A percentile compares a stretch with the other conserved stretches of the same genome.
Conservation (phyloP, 2,113 vertebrate species). For the Podiceps cristatus region DNA sequence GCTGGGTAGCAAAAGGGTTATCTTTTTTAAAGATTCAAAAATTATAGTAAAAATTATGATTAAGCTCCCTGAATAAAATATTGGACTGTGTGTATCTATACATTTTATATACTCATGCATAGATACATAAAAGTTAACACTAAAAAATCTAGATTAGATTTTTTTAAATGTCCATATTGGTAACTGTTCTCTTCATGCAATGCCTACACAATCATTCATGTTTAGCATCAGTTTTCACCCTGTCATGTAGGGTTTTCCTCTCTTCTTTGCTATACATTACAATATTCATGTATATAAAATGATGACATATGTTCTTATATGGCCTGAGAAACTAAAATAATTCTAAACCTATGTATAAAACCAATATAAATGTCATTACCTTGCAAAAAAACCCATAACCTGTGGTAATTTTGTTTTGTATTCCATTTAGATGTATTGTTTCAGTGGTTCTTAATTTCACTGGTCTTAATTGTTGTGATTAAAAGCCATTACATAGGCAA, state of each 20-base stretch:
- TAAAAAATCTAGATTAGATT: not conserved
- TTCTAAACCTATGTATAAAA: not conserved
- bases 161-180: not conserved
- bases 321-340: not conserved
- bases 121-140: not conserved
- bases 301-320: not conserved
- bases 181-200: not conserved
- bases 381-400: not conserved
- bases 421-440: not conserved
- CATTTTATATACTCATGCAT: not conserved
- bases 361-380: not conserved
- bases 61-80: not conserved
- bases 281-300: not conserved
- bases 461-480: slow-evolving; percentile 15
- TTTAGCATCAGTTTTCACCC: not conserved
- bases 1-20: fast-evolving
- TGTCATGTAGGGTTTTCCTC: not conserved
- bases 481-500: slow-evolving; percentile 2
- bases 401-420: not conserved
- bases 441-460: slow-evolving; percentile 20
- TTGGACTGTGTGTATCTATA: not conserved
- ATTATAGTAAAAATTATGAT: not conserved
- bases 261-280: not conserved
- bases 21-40: not conserved
- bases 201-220: not conserved